Base-by-base conservation (phyloP, 2,113 vertebrate genomes). In the Puffinus mauretanicus region DNA sequence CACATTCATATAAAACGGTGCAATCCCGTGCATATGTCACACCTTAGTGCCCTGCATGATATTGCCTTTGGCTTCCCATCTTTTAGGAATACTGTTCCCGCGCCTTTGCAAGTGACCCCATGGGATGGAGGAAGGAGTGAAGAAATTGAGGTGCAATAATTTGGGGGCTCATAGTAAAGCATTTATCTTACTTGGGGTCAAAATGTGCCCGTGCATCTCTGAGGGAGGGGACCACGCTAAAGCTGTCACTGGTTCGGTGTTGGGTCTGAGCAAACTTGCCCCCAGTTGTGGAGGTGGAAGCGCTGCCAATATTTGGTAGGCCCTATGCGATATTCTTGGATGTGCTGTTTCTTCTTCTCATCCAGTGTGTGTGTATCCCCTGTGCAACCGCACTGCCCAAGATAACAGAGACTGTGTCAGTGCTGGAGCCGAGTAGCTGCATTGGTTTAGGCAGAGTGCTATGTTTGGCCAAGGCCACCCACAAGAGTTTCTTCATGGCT, bases 161-260 rank as follows among this genome's bases (percentile, higher is more conserved):
- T 0, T 79, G n/a, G 8, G 21, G 27, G 14, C 20, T 84, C 1
- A 1, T 6, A 42, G 26, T 26, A 65, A 60, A 81, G 20, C 3
- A 10, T 78, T 90, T 44, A 1, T 86, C 27, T 64, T 7, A 0
- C 44, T 8, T 25, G 34, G 18, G 15, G 26, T 46, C 65, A 42
- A 40, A 93, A 83, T 10, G 3, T 11, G 1, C 34, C 32, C 24
- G 29, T 90, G 27, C 52, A 25, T 82, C 47, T 44, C 75, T 15
- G 49, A 66, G 58, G 42, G n/a, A 65, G 62, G 27, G 69, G 15
- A 26, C 13, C 0, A 0, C 0, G 0, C 52, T 34, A 26, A 34
- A 32, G 61, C 36, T 40, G 38, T 19, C 32, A 1, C 38, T 20
- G 21, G 4, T 32, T 51, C 69, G 40, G 34, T 20, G 22, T 55